Conservation (phyloP, 1,140 invertebrate species). For the Zaprionus inermis region DNA sequence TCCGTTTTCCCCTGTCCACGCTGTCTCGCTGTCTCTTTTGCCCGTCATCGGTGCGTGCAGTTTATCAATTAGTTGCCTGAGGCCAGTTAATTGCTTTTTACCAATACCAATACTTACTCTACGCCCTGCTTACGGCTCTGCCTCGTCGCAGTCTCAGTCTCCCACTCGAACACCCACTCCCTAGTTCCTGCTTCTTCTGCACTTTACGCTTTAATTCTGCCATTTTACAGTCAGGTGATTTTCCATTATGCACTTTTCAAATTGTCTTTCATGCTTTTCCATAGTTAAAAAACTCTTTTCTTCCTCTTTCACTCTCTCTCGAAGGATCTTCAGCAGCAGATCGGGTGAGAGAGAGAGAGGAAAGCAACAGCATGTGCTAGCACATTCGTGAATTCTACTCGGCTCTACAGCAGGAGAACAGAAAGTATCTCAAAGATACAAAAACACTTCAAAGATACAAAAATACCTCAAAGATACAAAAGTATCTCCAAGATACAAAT, state of each 20-base stretch:
- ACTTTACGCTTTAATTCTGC: background rate
- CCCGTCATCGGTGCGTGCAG: constrained; percentile 53
- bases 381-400: too few relatives aligned
- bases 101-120: constrained; percentile 16
- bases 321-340: too few relatives aligned
- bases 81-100: constrained; percentile 72
- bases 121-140: background rate
- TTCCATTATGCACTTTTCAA: background rate
- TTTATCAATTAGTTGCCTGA: constrained; percentile 74
- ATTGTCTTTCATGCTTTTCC: too few relatives aligned
- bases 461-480: background rate
- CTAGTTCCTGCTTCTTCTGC: background rate
- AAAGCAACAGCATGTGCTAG: too few relatives aligned
- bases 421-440: background rate
- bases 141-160: background rate
- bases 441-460: background rate
- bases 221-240: background rate
- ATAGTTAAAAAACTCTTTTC: too few relatives aligned
- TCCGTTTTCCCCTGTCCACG: background rate
- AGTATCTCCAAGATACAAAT: background rate
- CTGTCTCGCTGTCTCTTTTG: background rate
- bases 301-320: too few relatives aligned
- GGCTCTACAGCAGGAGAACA: background rate
- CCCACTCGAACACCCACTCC: background rate
- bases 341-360: too few relatives aligned